phyloP scores from a whole-genome alignment of 2,888 invertebrate genomes.

The Epirrhoe alternata region DNA sequence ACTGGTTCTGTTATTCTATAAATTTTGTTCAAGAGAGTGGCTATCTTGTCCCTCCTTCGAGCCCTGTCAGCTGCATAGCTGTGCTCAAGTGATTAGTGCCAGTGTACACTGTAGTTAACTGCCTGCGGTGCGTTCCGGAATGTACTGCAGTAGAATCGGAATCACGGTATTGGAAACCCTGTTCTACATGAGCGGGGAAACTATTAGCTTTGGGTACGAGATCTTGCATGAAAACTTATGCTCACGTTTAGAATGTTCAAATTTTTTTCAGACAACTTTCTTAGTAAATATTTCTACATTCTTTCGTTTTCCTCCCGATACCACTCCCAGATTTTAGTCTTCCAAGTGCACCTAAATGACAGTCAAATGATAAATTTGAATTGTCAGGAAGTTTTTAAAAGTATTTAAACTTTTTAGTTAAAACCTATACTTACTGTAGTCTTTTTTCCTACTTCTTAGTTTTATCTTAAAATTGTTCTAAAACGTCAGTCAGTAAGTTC shows the following conservation, averaged over 20 bases:
- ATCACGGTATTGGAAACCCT: constrained; percentile 30
- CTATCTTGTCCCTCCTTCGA: constrained; percentile 52
- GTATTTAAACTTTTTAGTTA: too few relatives aligned
- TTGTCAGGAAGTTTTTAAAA: too few relatives aligned
- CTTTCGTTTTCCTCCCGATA: too few relatives aligned
- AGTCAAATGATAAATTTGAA: too few relatives aligned
- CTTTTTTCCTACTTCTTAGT: background rate
- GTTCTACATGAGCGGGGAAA: constrained; percentile 13
- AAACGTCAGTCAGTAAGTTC: constrained; percentile 8
- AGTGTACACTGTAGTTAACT: constrained; percentile 70
- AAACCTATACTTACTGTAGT: too few relatives aligned
- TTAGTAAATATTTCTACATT: too few relatives aligned
- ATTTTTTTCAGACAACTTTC: too few relatives aligned
- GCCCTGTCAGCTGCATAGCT: constrained; percentile 63
- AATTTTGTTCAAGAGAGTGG: constrained; percentile 42
- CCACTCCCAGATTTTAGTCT: too few relatives aligned
- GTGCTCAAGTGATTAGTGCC: constrained; percentile 66
- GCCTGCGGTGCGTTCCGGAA: constrained; percentile 48
- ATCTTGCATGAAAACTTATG: background rate
- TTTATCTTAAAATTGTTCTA: constrained; percentile 26
- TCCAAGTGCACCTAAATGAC: too few relatives aligned
- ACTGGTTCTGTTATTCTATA: constrained; percentile 5
- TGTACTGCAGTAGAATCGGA: constrained; percentile 32
- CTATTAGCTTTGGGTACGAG: constrained; percentile 5
- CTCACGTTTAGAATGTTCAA: too few relatives aligned